Base-by-base conservation (phyloP, 2,797 vertebrate genomes). In the Hypotaenidia philippensis region DNA sequence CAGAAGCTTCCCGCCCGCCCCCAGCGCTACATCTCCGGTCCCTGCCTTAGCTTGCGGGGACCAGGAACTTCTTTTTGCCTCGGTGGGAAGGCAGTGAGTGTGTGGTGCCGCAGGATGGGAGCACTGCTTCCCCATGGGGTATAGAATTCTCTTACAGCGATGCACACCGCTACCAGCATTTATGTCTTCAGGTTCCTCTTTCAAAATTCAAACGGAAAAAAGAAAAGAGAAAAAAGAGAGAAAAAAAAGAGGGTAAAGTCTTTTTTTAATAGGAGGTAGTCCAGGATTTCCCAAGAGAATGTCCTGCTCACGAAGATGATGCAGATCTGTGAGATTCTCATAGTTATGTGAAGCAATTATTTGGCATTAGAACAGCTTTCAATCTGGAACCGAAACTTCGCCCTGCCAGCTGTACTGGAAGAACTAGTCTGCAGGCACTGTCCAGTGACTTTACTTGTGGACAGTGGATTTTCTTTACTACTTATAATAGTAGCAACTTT, bases 161-260 rank as follows among this genome's bases (percentile, higher is more conserved):
- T 32, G 47, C 1, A n/a, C 47, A 49, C 21, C 0, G 2, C 44
- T 27, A 2, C 52, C 17, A n/a, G 32, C 2, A 2, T 12, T 71
- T 69, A 5, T 22, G 47, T 17, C 60, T 63, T 32, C 18, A 17
- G 18, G 41, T 19, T 44, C 41, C 41, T 44, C 41, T 44, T 44
- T 44, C 41, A 44, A 44, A 44, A 44, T 44, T 19, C 41, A 44
- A 19, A 10, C 5, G 19, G 41, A 44, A 19, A 44, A 44, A 44
- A 44, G 41, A 44, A 44, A 44, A 44, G 44, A 6, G 2, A 8
- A 31, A 31, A 9, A 9, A 6, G 13, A 55, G 21, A 47, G 45
- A 6, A 25, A 10, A 10, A n/a, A 15, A n/a, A 20, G 1, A 64
- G 5, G 1, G 2, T 23, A 19, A 19, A 41, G 3, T 27, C 19